These are phyloP conservation scores for Ophion ventricosus DNA, from an alignment of 2,888 invertebrate genomes.

Conservation along the genomic window DNA sequence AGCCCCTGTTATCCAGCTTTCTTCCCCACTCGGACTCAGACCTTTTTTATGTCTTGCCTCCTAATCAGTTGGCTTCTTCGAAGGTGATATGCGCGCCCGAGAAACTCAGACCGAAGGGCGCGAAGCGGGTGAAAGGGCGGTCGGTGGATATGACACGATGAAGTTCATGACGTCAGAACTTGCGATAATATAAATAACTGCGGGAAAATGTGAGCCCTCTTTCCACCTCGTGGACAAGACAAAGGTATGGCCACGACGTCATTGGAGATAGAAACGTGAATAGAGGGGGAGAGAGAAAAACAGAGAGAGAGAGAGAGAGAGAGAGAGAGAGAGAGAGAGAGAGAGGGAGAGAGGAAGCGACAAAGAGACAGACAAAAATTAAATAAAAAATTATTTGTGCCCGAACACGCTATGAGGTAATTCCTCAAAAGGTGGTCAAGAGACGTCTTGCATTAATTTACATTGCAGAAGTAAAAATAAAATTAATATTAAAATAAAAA, in stretches of 20 bases:
- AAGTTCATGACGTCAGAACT: conserved; percentile 49
- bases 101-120: conserved; percentile 4
- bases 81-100: conserved; percentile 2
- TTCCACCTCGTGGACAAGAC: too few relatives aligned
- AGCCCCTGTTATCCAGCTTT: conserved; percentile 5
- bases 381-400: too few relatives aligned
- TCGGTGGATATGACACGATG: background rate
- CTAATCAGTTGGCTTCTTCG: conserved; percentile 41
- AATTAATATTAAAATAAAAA: too few relatives aligned
- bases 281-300: too few relatives aligned
- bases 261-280: conserved; percentile 5
- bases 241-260: conserved; percentile 42
- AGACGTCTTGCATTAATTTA: too few relatives aligned
- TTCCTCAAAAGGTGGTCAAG: too few relatives aligned
- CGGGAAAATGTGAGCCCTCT: background rate
- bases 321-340: background rate
- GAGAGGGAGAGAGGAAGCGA: too few relatives aligned
- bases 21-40: background rate
- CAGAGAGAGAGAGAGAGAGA: background rate
- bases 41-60: conserved; percentile 11
- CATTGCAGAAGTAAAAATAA: too few relatives aligned
- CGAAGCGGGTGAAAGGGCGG: too few relatives aligned
- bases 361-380: too few relatives aligned
- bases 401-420: too few relatives aligned
- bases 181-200: conserved; percentile 52